Conservation (phyloP, 2,888 invertebrate species). For the Catonia carolina region DNA sequence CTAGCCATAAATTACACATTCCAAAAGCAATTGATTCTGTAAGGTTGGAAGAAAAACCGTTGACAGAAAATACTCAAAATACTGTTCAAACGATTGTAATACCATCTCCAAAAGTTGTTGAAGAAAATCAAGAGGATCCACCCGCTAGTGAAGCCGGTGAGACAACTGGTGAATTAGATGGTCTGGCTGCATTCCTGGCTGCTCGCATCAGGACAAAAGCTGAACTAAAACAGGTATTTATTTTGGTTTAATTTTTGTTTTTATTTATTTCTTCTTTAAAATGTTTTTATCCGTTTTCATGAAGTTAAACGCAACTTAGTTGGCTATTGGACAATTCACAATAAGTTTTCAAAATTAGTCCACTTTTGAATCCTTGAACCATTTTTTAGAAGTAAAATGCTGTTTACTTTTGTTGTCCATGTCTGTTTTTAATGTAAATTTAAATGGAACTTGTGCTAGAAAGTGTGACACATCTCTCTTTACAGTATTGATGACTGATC, state of each 20-base stretch:
- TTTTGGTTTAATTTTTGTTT: background rate
- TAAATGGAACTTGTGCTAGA: too few relatives aligned
- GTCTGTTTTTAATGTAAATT: too few relatives aligned
- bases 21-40: conserved; percentile 63
- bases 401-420: too few relatives aligned
- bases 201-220: conserved; percentile 80
- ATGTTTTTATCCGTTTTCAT: background rate
- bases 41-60: conserved; percentile 4
- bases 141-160: conserved; percentile 7
- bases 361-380: too few relatives aligned
- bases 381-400: too few relatives aligned
- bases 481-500: too few relatives aligned
- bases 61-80: background rate
- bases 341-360: too few relatives aligned
- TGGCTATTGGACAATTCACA: too few relatives aligned
- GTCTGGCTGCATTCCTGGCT: conserved; percentile 54
- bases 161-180: conserved; percentile 44
- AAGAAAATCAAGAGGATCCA: background rate
- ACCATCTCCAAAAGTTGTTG: background rate
- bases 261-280: background rate
- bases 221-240: conserved; percentile 56
- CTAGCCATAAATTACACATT: conserved; percentile 53
- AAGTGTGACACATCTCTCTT: too few relatives aligned
- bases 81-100: too few relatives aligned
- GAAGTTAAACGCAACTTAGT: too few relatives aligned